Evolutionary conservation across 2,113 vertebrate genomes (phyloP).

Genomic region (Chaetodon trifascialis): DNA sequence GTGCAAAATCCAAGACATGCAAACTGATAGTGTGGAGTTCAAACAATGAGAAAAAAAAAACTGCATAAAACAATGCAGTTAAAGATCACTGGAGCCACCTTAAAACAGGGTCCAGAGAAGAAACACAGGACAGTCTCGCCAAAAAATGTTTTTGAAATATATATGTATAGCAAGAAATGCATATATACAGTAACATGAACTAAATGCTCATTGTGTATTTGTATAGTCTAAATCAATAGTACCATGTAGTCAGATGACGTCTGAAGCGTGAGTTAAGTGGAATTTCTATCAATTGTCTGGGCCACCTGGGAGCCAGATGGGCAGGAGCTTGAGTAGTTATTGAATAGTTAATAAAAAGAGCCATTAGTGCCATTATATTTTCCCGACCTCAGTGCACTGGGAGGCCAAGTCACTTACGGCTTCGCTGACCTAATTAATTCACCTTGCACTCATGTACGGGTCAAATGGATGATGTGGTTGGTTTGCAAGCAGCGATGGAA

Average conservation of each 20-base stretch:
- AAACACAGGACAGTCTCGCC: neutral
- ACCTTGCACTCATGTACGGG: slow-evolving; percentile 1
- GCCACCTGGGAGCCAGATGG: neutral
- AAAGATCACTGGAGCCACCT: slow-evolving; percentile 1
- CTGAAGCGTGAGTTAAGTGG: neutral
- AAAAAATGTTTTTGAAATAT: neutral
- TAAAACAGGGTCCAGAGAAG: neutral
- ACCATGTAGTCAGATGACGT: neutral
- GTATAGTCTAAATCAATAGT: neutral
- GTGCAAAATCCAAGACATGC: slow-evolving; percentile 19
- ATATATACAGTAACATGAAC: neutral
- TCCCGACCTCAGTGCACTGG: slow-evolving; percentile 32
- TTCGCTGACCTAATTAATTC: slow-evolving; percentile 50
- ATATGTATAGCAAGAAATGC: neutral
- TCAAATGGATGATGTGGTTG: slow-evolving; percentile 8
- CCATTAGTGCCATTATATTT: slow-evolving; percentile 45
- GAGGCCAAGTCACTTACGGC: slow-evolving; percentile 41
- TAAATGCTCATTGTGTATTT: neutral
- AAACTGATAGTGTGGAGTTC: neutral
- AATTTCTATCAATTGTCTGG: neutral
- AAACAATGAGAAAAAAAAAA: slow-evolving; percentile 9
- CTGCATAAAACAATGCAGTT: neutral
- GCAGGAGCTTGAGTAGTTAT: slow-evolving; percentile 20
- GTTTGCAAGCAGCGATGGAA: neutral
- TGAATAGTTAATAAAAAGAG: slow-evolving; percentile 52